Conservation (phyloP, 2,888 invertebrate species). For the Leptura quadrifasciata region DNA sequence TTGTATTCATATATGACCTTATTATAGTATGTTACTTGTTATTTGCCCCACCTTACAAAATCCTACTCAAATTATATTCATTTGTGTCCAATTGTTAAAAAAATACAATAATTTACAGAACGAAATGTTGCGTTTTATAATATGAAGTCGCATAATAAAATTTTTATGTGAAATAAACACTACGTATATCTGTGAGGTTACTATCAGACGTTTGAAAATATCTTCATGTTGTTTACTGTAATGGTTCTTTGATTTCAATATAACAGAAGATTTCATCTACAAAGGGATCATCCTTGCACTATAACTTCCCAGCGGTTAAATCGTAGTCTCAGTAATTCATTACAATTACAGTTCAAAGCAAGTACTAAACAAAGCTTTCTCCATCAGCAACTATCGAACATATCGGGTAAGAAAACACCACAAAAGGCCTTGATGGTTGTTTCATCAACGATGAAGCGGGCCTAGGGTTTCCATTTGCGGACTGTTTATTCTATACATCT, state of each 20-base stretch:
- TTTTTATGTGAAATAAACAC: too few species aligned
- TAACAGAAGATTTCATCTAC: not conserved
- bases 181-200: too few species aligned
- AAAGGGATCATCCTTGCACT: not conserved
- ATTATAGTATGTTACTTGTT: too few species aligned
- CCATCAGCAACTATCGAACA: conserved; percentile 13
- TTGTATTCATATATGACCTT: too few species aligned
- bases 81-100: too few species aligned
- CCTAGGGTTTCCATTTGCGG: conserved; percentile 26
- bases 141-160: too few species aligned
- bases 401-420: conserved; percentile 26
- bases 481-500: conserved; percentile 13
- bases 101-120: too few species aligned
- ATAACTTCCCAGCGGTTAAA: conserved; percentile 7
- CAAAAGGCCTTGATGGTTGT: conserved; percentile 19
- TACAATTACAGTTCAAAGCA: conserved; percentile 15
- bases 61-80: too few species aligned
- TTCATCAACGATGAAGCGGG: conserved; percentile 22
- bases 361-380: conserved; percentile 16
- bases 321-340: conserved; percentile 9
- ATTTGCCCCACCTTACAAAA: too few species aligned
- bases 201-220: too few species aligned
- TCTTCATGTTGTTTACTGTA: too few species aligned
- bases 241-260: not conserved
- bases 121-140: too few species aligned